Conservation (phyloP, 2,113 vertebrate species). For the Tragelaphus buxtoni region DNA sequence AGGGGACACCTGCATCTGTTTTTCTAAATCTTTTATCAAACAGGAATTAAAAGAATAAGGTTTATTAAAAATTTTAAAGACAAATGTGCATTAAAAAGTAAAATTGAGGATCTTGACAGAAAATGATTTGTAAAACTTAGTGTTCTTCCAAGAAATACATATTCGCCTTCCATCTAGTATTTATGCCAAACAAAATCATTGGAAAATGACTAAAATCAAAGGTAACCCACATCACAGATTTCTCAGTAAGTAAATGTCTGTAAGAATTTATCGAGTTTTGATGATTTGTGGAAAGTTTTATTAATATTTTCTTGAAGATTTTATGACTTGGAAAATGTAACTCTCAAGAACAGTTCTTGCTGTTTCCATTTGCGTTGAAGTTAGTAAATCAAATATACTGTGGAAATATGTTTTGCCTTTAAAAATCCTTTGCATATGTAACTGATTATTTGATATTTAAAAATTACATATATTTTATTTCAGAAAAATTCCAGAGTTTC, state of each 20-base stretch:
- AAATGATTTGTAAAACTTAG: conserved; percentile 41
- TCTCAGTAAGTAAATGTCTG: conserved; percentile 44
- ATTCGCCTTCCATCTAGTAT: conserved; percentile 11
- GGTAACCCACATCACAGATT: conserved; percentile 61
- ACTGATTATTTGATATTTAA: conserved; percentile 69
- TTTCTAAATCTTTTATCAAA: conserved; percentile 76
- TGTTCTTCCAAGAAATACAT: conserved; percentile 60
- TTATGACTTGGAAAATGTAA: conserved; percentile 69
- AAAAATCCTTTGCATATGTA: conserved; percentile 56
- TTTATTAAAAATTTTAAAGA: conserved; percentile 60
- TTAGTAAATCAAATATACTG: conserved; percentile 67
- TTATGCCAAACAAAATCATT: conserved; percentile 64
- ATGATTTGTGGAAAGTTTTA: conserved; percentile 72
- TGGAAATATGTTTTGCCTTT: conserved; percentile 58
- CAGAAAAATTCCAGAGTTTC: conserved; percentile 3
- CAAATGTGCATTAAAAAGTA: conserved; percentile 48
- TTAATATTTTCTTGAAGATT: conserved; percentile 72
- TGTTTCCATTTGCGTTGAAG: conserved; percentile 59
- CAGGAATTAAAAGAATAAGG: conserved; percentile 72
- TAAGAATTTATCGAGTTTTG: conserved; percentile 62
- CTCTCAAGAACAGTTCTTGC: conserved; percentile 47
- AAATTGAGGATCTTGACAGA: conserved; percentile 45
- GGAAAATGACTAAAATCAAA: conserved; percentile 64
- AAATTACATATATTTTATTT: conserved; percentile 54
- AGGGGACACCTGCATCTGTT: conserved; percentile 75